Base-by-base conservation (phyloP, 2,797 vertebrate genomes). In the Chloroceryle amazona region DNA sequence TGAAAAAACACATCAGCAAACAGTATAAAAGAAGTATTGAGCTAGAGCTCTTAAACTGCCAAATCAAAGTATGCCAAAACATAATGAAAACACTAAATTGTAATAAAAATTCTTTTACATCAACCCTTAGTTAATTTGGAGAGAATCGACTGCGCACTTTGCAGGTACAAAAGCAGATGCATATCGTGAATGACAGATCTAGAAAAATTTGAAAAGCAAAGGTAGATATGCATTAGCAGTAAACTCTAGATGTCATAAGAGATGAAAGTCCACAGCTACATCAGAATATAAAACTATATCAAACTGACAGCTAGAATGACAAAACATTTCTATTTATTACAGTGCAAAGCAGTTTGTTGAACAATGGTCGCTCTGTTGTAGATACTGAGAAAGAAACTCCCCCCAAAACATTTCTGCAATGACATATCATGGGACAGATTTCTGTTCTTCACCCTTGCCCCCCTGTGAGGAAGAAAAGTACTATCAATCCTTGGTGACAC, bases 121-220 rank as follows among this genome's bases (percentile, higher is more conserved):
- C 37, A 92, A 91, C 20, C 29, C 70, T 83, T 63, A 78, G 52
- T 66, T 87, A 93, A 90, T 81, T 70, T 81, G 65, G 81, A 94
- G 88, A 73, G 22, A 25, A 63, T 39, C 70, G 86, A 91, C 62
- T 44, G 47, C 19, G 51, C 63, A 60, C n/a, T 84, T 83, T 31
- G 25, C 54, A 60, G n/a, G 62, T 86, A 44, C 60, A 95, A 84
- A 95, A 89, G 46, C 21, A 84, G 88, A 89, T 44, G 15, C 31
- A 49, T 41, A 23, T 60, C 70, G 46, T 76, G 51, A 95, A 82
- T 67, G 83, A 87, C 1, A 10, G 60, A 63, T 52, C 78, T 54
- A 55, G 78, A 90, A 86, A 86, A 90, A 95, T 10, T 19, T 79
- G 86, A 87, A 95, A 49, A 87, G 81, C 57, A 94, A 85, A 87